phyloP scores from a whole-genome alignment of 2,888 invertebrate species.

The Tubiluchus corallicola region DNA sequence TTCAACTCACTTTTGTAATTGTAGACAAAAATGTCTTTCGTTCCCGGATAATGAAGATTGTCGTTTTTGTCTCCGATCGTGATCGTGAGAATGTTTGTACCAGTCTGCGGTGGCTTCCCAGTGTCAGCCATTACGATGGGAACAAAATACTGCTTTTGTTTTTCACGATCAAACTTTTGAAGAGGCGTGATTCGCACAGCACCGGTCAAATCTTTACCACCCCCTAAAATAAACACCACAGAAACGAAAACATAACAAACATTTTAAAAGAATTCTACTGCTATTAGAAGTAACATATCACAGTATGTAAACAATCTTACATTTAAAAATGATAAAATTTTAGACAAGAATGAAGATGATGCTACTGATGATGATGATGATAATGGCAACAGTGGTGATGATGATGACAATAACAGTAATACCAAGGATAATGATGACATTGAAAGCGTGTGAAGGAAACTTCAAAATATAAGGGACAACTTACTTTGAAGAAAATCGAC shows the following conservation, averaged over 20 bases:
- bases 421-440: constrained; percentile 6
- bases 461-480: constrained; percentile 22
- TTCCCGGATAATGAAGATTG: constrained; percentile 94
- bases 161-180: constrained; percentile 80
- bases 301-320: no score
- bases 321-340: no score
- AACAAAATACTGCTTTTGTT: constrained; percentile 84
- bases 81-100: constrained; percentile 83
- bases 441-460: neutral
- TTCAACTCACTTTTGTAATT: constrained; percentile 61
- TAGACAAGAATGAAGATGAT: neutral
- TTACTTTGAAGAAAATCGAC: constrained; percentile 87
- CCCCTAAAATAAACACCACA: constrained; percentile 29
- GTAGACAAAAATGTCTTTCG: constrained; percentile 88
- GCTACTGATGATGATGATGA: constrained; percentile 14
- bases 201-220: constrained; percentile 91
- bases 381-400: constrained; percentile 5
- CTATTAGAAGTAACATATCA: no score
- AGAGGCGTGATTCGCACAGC: constrained; percentile 92
- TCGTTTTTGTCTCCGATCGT: constrained; percentile 96
- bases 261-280: no score
- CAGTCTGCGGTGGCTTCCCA: constrained; percentile 83
- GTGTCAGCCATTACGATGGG: constrained; percentile 95
- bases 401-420: constrained; percentile 5
- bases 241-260: no score